A percentile compares a stretch with the other conserved stretches of the same genome.
phyloP scores from a whole-genome alignment of 2,888 invertebrate species.

The Pachycephus smyrnensis region DNA sequence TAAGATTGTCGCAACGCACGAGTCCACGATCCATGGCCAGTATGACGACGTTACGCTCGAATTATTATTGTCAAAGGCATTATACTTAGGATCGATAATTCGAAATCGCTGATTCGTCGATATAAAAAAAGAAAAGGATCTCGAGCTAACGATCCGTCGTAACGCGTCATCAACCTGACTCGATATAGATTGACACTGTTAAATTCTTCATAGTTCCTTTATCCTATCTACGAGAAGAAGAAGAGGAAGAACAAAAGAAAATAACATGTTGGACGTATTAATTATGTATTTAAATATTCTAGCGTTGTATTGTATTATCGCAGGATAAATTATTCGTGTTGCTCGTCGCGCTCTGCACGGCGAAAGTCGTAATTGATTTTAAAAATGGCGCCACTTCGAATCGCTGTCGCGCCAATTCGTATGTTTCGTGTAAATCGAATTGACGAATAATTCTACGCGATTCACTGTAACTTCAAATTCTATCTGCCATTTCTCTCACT shows the following conservation, averaged over 20 bases:
- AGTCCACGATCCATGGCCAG: neutral
- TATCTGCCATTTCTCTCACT: neutral
- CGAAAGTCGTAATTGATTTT: conserved; percentile 7
- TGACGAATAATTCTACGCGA: neutral
- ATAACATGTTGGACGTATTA: conserved; percentile 36
- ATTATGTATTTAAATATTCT: conserved; percentile 37
- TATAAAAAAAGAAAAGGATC: neutral
- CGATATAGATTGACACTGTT: conserved; percentile 33
- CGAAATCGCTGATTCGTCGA: neutral
- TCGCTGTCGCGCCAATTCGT: neutral
- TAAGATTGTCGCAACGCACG: neutral
- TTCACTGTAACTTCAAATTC: neutral
- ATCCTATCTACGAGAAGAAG: conserved; percentile 34
- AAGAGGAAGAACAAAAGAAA: neutral
- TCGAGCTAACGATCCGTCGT: conserved; percentile 4
- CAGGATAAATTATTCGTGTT: conserved; percentile 31
- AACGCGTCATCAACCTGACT: neutral
- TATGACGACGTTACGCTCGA: neutral
- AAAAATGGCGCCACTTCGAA: conserved; percentile 9
- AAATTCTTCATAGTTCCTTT: conserved; percentile 51
- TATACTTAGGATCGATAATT: neutral
- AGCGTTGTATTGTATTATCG: conserved; percentile 33
- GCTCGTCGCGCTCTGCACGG: conserved; percentile 11
- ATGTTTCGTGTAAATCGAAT: neutral
- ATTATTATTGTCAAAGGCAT: neutral